Percentiles rank a stretch among this genome's conserved stretches.
phyloP scores from a whole-genome alignment of 1,140 invertebrate species.

The Nautilus pompilius region DNA sequence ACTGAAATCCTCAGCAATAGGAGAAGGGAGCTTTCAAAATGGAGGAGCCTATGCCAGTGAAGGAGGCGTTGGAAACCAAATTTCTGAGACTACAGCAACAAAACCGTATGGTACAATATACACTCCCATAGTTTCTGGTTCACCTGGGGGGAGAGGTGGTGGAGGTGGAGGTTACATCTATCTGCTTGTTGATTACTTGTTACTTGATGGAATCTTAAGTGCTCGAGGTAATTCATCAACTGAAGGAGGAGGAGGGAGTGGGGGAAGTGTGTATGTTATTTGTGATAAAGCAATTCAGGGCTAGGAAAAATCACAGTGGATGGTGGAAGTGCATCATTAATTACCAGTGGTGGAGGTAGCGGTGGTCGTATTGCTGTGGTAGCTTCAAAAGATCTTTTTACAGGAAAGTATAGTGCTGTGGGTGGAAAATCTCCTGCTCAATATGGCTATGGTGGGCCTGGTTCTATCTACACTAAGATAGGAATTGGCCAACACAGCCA shows the following conservation, averaged over 20 bases:
- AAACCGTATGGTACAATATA: constrained; percentile 34
- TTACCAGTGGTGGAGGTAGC: constrained; percentile 32
- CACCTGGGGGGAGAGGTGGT: constrained; percentile 26
- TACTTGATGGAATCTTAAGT: constrained; percentile 29
- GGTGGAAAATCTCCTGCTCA: constrained; percentile 25
- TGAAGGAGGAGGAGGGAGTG: constrained; percentile 35
- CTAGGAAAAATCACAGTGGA: constrained; percentile 26
- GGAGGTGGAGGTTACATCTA: constrained; percentile 32
- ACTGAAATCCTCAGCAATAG: constrained; percentile 8
- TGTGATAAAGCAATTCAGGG: constrained; percentile 24
- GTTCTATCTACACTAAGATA: constrained; percentile 26
- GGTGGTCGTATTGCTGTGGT: constrained; percentile 37
- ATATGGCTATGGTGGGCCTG: constrained; percentile 33
- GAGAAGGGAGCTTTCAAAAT: constrained; percentile 17
- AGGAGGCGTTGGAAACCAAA: constrained; percentile 25
- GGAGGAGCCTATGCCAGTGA: constrained; percentile 37
- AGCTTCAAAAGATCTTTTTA: constrained; percentile 17
- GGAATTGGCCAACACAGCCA: constrained; percentile 1
- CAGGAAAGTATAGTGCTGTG: constrained; percentile 24
- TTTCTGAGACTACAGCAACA: constrained; percentile 14
- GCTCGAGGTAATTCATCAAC: constrained; percentile 22
- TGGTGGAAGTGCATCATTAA: constrained; percentile 24
- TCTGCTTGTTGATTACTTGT: constrained; percentile 22
- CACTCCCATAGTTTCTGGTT: constrained; percentile 20
- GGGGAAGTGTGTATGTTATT: constrained; percentile 33